These are phyloP conservation scores for Myzus persicae DNA, from an alignment of 1,140 invertebrate genomes.

Conservation along the genomic window DNA sequence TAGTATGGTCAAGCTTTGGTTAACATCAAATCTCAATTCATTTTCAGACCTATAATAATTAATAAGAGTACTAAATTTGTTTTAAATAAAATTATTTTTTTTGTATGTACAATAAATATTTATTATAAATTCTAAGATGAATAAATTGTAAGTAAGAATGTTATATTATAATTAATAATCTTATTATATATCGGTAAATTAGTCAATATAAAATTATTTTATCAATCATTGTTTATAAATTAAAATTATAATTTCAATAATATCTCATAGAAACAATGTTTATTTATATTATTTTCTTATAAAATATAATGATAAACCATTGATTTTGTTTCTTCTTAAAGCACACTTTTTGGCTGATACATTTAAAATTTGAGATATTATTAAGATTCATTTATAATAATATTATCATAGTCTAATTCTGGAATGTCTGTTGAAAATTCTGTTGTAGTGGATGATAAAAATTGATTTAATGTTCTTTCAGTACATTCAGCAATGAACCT, in stretches of 20 bases:
- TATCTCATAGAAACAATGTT: neutral
- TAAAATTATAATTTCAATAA: neutral
- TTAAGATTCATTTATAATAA: constrained; percentile 47
- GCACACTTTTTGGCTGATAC: neutral
- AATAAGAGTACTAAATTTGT: neutral
- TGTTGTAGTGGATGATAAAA: constrained; percentile 78
- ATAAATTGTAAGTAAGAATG: neutral
- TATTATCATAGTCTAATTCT: constrained; percentile 63
- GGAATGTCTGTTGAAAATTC: constrained; percentile 68
- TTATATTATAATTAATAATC: neutral
- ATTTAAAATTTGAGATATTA: neutral
- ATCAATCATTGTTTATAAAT: neutral
- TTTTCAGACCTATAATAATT: neutral
- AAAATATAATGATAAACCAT: neutral
- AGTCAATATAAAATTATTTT: neutral
- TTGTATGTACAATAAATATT: neutral
- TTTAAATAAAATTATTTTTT: neutral
- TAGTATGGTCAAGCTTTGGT: neutral
- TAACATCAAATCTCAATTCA: neutral
- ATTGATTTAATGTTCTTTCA: constrained; percentile 91
- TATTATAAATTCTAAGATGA: neutral
- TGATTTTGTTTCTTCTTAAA: neutral
- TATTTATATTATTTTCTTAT: neutral
- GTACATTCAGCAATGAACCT: constrained; percentile 95
- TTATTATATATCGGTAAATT: neutral